Base-by-base conservation (phyloP, 92 coral and sea anemone genomes). In the Parazoanthus swiftii region DNA sequence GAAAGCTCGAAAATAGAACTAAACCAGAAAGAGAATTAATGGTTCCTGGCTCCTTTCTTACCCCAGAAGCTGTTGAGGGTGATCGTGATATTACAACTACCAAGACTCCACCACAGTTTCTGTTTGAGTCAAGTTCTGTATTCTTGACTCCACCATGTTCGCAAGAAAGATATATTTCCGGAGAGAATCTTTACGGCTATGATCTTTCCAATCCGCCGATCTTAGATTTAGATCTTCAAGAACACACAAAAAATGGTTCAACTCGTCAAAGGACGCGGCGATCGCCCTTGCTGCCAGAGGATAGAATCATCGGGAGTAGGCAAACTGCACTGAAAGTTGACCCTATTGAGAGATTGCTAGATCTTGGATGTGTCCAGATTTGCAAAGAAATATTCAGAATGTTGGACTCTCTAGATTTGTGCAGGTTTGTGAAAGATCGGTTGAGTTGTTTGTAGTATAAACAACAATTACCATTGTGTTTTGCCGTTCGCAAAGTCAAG, bases 101-200 rank as follows among this genome's bases (percentile, higher is more conserved):
- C 67, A 71, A 72, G 25, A 50, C 39, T 18, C 13, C 18, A 20
- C 66, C 16, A 39, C 63, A 68, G 33, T 84, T 84, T 71, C 63
- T 44, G 33, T 84, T 84, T 71, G 78, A 35, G 14, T 84, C 87
- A 54, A 44, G 67, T 26, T 84, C 87, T 26, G 87, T 50, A 23
- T 84, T 84, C 43, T 50, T 84, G 77, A 84, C 87, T 48, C 87
- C 87, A 68, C 87, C 87, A 67, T 68, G 68, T 72, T 70, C 79
- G 42, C 65, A 70, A 71, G 87, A 46, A 71, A 84, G 78, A 84
- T 13, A 72, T 33, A 54, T 54, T 54, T 43, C 79, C 23, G 46
- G 68, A 50, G 67, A 43, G 7, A 84, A 70, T 71, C 79, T 43
- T 67, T 18, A 73, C 46, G 44, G 79, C 87, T 46, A 72, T 44